A percentile compares a stretch with the other conserved stretches of the same genome.
phyloP scores from a whole-genome alignment of 2,888 invertebrate genomes.

The Acrobasis suavella region DNA sequence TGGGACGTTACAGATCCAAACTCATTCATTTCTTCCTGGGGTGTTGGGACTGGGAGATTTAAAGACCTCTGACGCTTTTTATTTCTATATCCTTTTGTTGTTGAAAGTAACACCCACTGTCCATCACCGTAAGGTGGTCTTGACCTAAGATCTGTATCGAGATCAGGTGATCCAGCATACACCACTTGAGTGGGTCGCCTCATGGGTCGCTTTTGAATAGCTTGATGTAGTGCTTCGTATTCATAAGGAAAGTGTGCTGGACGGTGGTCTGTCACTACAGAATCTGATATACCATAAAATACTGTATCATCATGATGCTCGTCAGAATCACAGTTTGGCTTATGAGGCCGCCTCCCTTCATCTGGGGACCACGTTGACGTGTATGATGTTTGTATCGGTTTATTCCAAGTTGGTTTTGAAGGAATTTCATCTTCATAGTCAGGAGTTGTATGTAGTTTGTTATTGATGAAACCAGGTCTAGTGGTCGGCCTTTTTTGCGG shows the following conservation, averaged over 20 bases:
- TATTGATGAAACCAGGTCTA: slow-evolving; percentile 69
- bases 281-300: slow-evolving; percentile 70
- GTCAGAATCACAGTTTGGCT: slow-evolving; percentile 70
- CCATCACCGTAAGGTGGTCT: slow-evolving; percentile 87
- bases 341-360: slow-evolving; percentile 67
- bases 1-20: slow-evolving; percentile 69
- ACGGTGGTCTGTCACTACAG: slow-evolving; percentile 73
- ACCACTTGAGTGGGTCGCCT: slow-evolving; percentile 75
- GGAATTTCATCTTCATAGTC: slow-evolving; percentile 69
- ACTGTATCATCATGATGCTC: slow-evolving; percentile 60
- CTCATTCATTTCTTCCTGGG: slow-evolving; percentile 50
- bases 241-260: slow-evolving; percentile 76
- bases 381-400: slow-evolving; percentile 55
- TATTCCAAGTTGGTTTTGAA: slow-evolving; percentile 68
- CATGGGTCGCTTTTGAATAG: slow-evolving; percentile 59
- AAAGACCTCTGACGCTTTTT: slow-evolving; percentile 74
- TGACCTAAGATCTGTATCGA: slow-evolving; percentile 75
- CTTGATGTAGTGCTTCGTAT: slow-evolving; percentile 70
- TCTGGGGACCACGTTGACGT: slow-evolving; percentile 68
- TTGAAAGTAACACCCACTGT: slow-evolving; percentile 89
- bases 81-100: slow-evolving; percentile 88
- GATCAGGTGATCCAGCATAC: slow-evolving; percentile 70
- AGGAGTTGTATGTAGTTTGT: slow-evolving; percentile 59
- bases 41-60: slow-evolving; percentile 36
- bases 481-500: slow-evolving; percentile 61